phyloP scores from a whole-genome alignment of 2,113 vertebrate genomes.

The Romanogobio albipinnatus region DNA sequence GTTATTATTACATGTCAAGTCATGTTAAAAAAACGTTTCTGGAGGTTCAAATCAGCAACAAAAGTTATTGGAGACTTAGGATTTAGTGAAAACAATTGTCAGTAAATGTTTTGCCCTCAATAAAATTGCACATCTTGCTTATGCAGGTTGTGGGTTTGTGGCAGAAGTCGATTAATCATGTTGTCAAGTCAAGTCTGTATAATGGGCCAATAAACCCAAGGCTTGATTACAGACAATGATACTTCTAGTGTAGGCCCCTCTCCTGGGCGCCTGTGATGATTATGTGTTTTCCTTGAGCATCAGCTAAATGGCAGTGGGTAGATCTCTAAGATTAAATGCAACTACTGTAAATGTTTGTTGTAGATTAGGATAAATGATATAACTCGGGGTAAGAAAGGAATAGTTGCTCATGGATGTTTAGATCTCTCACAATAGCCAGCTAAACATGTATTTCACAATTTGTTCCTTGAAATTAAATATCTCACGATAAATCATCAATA shows the following conservation, averaged over 20 bases:
- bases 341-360: constrained; percentile 25
- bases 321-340: constrained; percentile 8
- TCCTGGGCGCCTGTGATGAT: constrained; percentile 36
- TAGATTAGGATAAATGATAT: not conserved
- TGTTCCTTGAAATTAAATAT: not conserved
- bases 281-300: not conserved
- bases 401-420: constrained; percentile 18
- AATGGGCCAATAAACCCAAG: constrained; percentile 41
- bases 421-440: not conserved
- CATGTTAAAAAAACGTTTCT: not conserved
- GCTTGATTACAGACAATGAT: constrained; percentile 40
- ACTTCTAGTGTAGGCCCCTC: constrained; percentile 28
- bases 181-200: constrained; percentile 36
- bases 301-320: constrained; percentile 23
- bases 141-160: constrained; percentile 12
- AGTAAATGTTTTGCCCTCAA: not conserved
- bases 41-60: not conserved
- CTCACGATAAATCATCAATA: not conserved
- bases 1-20: not conserved
- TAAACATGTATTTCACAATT: not conserved
- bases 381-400: not conserved
- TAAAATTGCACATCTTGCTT: not conserved
- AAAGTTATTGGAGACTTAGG: not conserved
- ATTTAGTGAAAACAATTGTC: not conserved
- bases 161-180: constrained; percentile 38